Conservation (phyloP, 2,797 vertebrate species). For the Crocidura indochinensis region DNA sequence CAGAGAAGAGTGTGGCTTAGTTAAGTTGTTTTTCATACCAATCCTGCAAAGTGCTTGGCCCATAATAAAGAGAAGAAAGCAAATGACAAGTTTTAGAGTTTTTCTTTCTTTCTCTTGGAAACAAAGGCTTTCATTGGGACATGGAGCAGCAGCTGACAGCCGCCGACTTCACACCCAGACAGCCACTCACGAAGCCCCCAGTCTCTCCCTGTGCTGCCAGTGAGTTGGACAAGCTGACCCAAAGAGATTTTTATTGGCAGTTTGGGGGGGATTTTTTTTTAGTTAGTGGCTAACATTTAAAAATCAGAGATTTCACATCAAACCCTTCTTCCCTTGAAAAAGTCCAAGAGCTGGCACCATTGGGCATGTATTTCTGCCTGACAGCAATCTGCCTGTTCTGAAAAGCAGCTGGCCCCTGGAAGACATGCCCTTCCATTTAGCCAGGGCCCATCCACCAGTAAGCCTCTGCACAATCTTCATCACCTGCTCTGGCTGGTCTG, state of each 20-base stretch:
- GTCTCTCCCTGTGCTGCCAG: not conserved
- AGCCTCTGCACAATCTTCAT: not conserved
- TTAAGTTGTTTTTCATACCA: slow-evolving; percentile 71
- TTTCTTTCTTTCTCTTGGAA: slow-evolving; percentile 71
- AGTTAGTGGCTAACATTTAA: slow-evolving; percentile 75
- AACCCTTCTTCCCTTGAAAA: slow-evolving; percentile 74
- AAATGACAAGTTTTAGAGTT: slow-evolving; percentile 75
- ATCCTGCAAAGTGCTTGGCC: slow-evolving; percentile 74
- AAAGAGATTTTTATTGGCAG: not conserved
- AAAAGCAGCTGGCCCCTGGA: slow-evolving; percentile 64
- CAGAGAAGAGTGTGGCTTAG: slow-evolving; percentile 70
- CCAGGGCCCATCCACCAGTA: accelerated
- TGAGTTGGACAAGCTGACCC: not conserved
- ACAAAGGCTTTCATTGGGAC: slow-evolving; percentile 61
- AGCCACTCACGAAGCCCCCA: not conserved
- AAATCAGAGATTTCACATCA: slow-evolving; percentile 79
- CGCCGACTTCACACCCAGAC: not conserved
- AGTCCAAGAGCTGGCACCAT: slow-evolving; percentile 67
- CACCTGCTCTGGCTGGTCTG: not conserved
- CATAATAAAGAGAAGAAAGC: slow-evolving; percentile 75
- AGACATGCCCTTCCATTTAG: slow-evolving; percentile 38
- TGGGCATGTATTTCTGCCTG: slow-evolving; percentile 61
- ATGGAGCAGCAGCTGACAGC: slow-evolving; percentile 32
- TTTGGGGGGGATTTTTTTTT: not conserved
- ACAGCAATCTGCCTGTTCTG: slow-evolving; percentile 76